These are phyloP conservation scores for Stichodactyla helianthus DNA, from an alignment of 64 coral and sea anemone genomes.

Conservation along the genomic window DNA sequence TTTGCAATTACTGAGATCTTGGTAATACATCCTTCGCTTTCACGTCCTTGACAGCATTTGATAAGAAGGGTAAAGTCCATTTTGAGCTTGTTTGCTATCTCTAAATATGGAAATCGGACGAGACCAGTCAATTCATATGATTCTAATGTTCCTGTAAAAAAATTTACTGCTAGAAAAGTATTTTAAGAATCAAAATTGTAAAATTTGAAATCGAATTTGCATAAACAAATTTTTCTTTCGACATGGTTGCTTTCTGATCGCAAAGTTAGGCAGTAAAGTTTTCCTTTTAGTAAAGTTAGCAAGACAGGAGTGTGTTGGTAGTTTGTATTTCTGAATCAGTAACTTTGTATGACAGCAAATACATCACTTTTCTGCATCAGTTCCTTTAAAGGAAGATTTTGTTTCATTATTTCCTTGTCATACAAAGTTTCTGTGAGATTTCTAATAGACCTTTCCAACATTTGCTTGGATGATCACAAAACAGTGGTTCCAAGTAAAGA, in stretches of 20 bases:
- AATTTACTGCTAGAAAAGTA: too few species aligned
- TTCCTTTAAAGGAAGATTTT: too few species aligned
- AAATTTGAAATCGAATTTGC: neutral
- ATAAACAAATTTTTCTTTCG: neutral
- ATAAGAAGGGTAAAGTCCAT: neutral
- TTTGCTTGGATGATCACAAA: too few species aligned
- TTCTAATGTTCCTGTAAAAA: neutral
- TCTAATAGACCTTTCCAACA: too few species aligned
- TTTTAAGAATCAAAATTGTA: neutral
- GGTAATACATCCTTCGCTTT: neutral
- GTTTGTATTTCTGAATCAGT: neutral
- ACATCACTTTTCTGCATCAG: too few species aligned
- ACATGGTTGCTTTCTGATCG: neutral
- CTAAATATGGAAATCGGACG: constrained; percentile 1
- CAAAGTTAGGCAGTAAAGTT: neutral
- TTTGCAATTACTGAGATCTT: neutral
- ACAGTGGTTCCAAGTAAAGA: too few species aligned
- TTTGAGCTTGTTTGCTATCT: neutral
- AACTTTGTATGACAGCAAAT: neutral
- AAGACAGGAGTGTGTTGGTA: neutral
- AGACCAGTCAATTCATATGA: neutral
- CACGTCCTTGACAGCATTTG: neutral
- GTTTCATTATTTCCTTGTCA: too few species aligned
- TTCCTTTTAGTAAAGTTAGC: neutral
- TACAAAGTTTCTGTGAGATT: too few species aligned